Percentiles rank a stretch among this genome's conserved stretches.
These are phyloP conservation scores for Urosaurus nigricauda DNA, from an alignment of 2,797 vertebrate genomes.

Conservation along the genomic window DNA sequence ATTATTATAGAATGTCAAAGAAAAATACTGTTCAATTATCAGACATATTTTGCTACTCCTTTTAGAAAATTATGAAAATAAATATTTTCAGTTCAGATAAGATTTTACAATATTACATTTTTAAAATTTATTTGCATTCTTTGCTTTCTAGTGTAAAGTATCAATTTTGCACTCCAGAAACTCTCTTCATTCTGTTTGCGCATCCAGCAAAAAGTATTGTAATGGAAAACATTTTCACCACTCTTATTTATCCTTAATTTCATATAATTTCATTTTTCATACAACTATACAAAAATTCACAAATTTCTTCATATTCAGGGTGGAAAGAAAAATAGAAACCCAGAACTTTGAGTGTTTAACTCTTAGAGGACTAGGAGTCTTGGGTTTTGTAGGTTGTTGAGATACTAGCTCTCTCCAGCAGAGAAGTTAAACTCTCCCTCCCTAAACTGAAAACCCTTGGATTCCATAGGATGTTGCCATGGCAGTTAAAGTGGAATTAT, in stretches of 20 bases:
- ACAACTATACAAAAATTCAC: neutral
- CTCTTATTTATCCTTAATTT: neutral
- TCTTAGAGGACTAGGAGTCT: neutral
- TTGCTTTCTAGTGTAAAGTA: conserved; percentile 49
- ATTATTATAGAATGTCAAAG: conserved; percentile 72
- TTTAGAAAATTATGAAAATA: conserved; percentile 75
- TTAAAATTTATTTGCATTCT: conserved; percentile 69
- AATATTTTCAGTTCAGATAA: conserved; percentile 66
- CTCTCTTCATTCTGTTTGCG: neutral
- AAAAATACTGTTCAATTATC: conserved; percentile 70
- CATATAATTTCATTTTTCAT: neutral
- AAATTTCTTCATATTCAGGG: neutral
- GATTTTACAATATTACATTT: conserved; percentile 71
- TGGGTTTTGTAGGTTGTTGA: no score
- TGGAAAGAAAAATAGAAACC: neutral
- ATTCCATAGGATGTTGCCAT: no score
- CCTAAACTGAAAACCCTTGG: no score
- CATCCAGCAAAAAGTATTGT: neutral
- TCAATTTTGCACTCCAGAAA: conserved; percentile 46
- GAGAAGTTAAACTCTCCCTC: no score
- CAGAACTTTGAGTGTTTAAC: neutral
- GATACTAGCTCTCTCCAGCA: no score
- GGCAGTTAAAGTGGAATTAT: no score
- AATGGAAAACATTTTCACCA: neutral
- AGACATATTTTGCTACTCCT: conserved; percentile 71